Percentiles rank a stretch among this genome's conserved stretches.
These are phyloP conservation scores for Fabriciana adippe DNA, from an alignment of 2,888 invertebrate species.

Conservation along the genomic window DNA sequence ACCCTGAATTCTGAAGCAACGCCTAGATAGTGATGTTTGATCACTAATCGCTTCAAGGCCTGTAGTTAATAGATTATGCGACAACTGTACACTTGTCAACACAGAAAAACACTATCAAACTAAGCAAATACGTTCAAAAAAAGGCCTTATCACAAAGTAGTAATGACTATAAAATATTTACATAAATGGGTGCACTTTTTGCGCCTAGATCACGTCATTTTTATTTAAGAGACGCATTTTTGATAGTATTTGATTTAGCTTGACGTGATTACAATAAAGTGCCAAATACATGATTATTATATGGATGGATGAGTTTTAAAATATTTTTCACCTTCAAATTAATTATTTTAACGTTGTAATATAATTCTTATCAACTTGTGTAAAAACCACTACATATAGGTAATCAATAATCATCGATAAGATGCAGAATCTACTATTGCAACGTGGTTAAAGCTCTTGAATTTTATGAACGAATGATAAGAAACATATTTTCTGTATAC, in stretches of 20 bases:
- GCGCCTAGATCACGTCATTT: constrained; percentile 16
- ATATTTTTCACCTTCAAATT: background rate
- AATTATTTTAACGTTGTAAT: background rate
- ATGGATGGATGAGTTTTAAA: constrained; percentile 7
- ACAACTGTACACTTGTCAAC: constrained; percentile 40
- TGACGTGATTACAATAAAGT: constrained; percentile 25
- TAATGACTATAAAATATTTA: constrained; percentile 17
- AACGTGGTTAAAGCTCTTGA: too few relatives aligned
- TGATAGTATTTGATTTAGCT: constrained; percentile 30
- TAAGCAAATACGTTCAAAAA: constrained; percentile 24
- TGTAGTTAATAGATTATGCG: constrained; percentile 51
- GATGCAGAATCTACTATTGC: too few relatives aligned
- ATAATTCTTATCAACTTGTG: too few relatives aligned
- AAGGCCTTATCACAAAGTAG: constrained; percentile 4
- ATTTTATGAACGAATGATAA: too few relatives aligned
- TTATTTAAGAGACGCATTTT: constrained; percentile 29
- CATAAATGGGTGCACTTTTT: background rate
- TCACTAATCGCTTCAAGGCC: constrained; percentile 53
- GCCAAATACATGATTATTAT: constrained; percentile 20
- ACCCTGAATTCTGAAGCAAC: constrained; percentile 44
- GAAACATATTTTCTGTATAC: too few relatives aligned
- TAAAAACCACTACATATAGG: too few relatives aligned
- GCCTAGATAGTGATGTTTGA: constrained; percentile 54
- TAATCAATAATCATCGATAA: too few relatives aligned
- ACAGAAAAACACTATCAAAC: constrained; percentile 8